phyloP scores from a whole-genome alignment of 2,113 vertebrate species.

The Lipotes vexillifer region DNA sequence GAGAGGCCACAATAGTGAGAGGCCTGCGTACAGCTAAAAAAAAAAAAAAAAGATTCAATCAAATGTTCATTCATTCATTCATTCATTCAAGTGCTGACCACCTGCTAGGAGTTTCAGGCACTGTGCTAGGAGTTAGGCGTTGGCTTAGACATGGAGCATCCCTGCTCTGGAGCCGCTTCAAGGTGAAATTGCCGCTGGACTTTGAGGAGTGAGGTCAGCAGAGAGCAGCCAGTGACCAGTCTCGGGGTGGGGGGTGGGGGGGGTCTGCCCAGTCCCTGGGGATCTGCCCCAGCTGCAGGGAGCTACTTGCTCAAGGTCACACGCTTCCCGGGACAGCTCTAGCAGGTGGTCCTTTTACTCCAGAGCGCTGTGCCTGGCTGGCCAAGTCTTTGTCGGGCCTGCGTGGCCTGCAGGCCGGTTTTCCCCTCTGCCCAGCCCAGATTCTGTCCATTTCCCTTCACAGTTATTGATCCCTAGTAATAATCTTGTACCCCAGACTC shows the following conservation, averaged over 20 bases:
- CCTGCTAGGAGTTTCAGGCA: background rate
- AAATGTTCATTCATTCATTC: background rate
- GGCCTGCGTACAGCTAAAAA: no score
- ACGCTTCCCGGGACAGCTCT: background rate
- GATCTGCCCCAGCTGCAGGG: background rate
- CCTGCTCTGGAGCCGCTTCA: background rate
- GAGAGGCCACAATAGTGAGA: no score
- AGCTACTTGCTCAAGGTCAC: background rate
- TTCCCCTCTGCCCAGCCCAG: background rate
- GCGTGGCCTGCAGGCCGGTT: accelerated
- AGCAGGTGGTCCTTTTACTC: accelerated
- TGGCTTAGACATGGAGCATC: background rate
- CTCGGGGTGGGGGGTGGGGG: no score
- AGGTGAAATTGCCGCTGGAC: background rate
- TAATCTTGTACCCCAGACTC: background rate
- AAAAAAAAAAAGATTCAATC: background rate
- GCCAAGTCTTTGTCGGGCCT: background rate
- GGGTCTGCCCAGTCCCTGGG: background rate
- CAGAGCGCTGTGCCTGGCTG: background rate
- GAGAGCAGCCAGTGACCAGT: background rate
- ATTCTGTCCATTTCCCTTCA: accelerated
- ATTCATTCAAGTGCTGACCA: background rate
- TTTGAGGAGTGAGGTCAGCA: background rate
- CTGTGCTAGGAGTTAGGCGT: no score
- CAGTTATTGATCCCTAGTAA: accelerated